phyloP scores from a whole-genome alignment of 2,888 invertebrate genomes.

The Epirrhoe alternata region DNA sequence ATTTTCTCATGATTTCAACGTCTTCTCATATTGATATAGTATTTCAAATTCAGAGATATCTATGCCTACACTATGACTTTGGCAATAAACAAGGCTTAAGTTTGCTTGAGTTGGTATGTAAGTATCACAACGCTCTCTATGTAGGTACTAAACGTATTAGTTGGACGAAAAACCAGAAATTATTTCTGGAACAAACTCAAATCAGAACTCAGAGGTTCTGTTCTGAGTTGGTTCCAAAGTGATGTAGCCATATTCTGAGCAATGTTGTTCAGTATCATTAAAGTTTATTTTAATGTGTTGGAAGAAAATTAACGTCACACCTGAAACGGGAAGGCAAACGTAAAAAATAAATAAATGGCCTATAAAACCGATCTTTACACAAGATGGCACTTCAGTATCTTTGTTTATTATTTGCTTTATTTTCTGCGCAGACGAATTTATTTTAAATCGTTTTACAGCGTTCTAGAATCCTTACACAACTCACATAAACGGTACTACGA shows the following conservation, averaged over 20 bases:
- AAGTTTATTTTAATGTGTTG: constrained; percentile 66
- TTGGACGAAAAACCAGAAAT: too few species aligned
- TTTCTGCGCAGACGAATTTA: constrained; percentile 19
- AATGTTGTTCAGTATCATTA: constrained; percentile 50
- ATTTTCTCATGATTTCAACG: not conserved
- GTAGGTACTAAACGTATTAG: too few species aligned
- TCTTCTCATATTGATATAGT: not conserved
- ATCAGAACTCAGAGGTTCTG: not conserved
- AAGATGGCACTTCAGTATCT: constrained; percentile 52
- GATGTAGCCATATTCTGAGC: constrained; percentile 14
- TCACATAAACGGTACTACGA: not conserved
- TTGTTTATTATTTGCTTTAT: constrained; percentile 40
- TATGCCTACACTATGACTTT: too few species aligned
- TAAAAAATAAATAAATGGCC: constrained; percentile 60
- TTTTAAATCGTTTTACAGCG: constrained; percentile 5
- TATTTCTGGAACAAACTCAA: too few species aligned
- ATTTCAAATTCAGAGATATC: not conserved
- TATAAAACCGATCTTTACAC: constrained; percentile 57
- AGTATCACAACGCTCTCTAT: too few species aligned
- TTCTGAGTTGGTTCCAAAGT: constrained; percentile 3
- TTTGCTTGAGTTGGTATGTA: too few species aligned
- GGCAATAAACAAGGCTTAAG: too few species aligned
- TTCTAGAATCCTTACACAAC: not conserved
- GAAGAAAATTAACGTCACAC: constrained; percentile 68
- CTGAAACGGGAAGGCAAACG: constrained; percentile 56